phyloP scores from a whole-genome alignment of 2,888 invertebrate species.

The Hydriomena furcata region DNA sequence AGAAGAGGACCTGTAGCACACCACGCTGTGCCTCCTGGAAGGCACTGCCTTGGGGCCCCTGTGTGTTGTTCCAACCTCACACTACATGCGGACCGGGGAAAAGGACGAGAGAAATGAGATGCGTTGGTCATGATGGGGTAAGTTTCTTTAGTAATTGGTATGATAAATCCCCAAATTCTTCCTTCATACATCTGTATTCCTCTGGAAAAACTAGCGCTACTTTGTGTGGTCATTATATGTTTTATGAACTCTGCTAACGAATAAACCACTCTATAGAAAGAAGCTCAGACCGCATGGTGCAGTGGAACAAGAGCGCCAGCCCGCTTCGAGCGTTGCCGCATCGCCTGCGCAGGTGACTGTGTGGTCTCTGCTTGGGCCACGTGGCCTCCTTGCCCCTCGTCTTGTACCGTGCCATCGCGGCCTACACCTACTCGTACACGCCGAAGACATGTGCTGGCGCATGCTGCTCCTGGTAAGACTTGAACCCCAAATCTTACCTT shows the following conservation, averaged over 20 bases:
- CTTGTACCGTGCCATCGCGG: conserved; percentile 62
- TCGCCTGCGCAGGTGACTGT: conserved; percentile 87
- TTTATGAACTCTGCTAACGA: too few species aligned
- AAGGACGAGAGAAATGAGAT: conserved; percentile 80
- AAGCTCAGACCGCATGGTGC: conserved; percentile 80
- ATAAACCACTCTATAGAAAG: conserved; percentile 57
- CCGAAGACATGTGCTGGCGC: conserved; percentile 63
- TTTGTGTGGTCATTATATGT: too few species aligned
- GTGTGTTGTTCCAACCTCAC: conserved; percentile 68
- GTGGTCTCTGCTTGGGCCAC: conserved; percentile 85
- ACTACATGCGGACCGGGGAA: conserved; percentile 84
- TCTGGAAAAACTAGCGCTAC: too few species aligned
- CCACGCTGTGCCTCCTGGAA: conserved; percentile 81
- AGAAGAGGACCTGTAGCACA: conserved; percentile 80
- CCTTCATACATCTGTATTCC: too few species aligned
- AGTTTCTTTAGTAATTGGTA: conserved; percentile 31
- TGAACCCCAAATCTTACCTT: neutral
- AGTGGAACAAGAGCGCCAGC: conserved; percentile 72
- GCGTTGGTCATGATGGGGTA: conserved; percentile 82
- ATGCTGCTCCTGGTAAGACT: conserved; percentile 62
- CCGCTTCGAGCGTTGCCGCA: conserved; percentile 82
- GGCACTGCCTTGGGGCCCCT: conserved; percentile 80
- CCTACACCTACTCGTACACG: conserved; percentile 58
- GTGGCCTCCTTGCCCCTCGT: conserved; percentile 80
- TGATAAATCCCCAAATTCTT: too few species aligned